Conservation (phyloP, 2,797 vertebrate genomes). For the Melanogrammus aeglefinus region DNA sequence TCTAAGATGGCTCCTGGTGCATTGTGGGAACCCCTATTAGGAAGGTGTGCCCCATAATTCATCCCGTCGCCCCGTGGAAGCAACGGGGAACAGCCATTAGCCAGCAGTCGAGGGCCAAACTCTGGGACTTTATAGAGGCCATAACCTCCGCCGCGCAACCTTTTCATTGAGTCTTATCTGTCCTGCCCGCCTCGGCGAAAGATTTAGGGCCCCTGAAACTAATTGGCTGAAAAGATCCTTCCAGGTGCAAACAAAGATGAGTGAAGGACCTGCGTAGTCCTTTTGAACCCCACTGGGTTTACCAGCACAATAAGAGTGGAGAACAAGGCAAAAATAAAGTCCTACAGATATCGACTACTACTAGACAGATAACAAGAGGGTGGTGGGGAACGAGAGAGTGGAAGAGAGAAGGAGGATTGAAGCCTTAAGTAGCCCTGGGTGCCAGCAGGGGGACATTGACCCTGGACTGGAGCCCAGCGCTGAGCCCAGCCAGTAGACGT, state of each 20-base stretch:
- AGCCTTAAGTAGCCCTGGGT: slow-evolving; percentile 38
- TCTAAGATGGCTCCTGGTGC: slow-evolving; percentile 8
- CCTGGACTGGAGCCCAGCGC: slow-evolving; percentile 45
- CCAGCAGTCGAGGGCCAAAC: slow-evolving; percentile 56
- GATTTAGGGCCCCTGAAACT: slow-evolving; percentile 47
- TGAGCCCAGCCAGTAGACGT: slow-evolving; percentile 47
- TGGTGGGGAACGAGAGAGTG: background rate
- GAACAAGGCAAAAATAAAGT: slow-evolving; percentile 18
- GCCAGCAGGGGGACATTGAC: slow-evolving; percentile 45
- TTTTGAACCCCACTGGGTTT: slow-evolving; percentile 15
- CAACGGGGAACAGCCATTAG: slow-evolving; percentile 47
- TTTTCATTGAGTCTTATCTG: slow-evolving; percentile 50
- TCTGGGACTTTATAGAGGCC: slow-evolving; percentile 45
- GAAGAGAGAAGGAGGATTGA: slow-evolving; percentile 20
- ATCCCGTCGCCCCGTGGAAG: slow-evolving; percentile 47
- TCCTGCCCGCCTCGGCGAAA: slow-evolving; percentile 45
- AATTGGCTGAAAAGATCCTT: slow-evolving; percentile 60
- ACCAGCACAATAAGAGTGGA: slow-evolving; percentile 19
- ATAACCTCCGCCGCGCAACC: slow-evolving; percentile 58
- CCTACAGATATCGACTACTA: background rate
- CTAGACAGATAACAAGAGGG: background rate
- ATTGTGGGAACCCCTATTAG: slow-evolving; percentile 43
- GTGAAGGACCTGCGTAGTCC: slow-evolving; percentile 41
- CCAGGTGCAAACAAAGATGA: slow-evolving; percentile 42
- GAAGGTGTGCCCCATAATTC: slow-evolving; percentile 53